These are phyloP conservation scores for Nomia melanderi DNA, from an alignment of 1,140 invertebrate species.

Conservation along the genomic window DNA sequence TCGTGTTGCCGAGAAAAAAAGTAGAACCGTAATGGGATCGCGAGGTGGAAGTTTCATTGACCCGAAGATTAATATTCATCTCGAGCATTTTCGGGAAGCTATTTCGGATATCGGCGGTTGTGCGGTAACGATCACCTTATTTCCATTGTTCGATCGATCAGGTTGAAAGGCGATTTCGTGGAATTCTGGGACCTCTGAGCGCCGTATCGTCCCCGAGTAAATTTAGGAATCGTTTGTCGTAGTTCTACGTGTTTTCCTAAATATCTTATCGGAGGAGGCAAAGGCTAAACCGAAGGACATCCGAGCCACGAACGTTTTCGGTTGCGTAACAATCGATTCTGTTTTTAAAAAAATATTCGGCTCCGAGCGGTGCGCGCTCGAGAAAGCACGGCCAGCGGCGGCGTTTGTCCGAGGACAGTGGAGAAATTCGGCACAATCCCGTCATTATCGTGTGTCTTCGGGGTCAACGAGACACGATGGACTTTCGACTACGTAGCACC, in stretches of 20 bases:
- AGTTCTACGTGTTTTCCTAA: not conserved
- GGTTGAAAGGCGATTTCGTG: not conserved
- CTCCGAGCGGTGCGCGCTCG: not conserved
- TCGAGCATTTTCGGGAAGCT: not conserved
- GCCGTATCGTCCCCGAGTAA: not conserved
- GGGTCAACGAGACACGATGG: constrained; percentile 5
- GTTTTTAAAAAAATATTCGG: not conserved
- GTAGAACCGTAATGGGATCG: not conserved
- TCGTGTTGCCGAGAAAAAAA: not conserved
- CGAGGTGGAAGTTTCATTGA: not conserved
- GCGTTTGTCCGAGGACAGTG: not conserved
- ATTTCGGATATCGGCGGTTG: not conserved
- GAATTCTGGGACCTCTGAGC: not conserved
- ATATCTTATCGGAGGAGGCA: constrained; percentile 34
- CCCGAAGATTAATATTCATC: not conserved
- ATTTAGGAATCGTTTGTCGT: not conserved
- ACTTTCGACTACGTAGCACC: constrained; percentile 11
- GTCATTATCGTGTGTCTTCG: constrained; percentile 13
- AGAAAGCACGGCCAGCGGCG: not conserved
- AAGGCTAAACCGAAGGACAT: constrained; percentile 40
- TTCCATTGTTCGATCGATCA: not conserved
- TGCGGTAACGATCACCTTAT: not conserved
- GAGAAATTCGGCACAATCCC: constrained; percentile 16
- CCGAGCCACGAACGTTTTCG: not conserved
- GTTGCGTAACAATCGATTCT: constrained; percentile 30